Evolutionary conservation across 2,113 vertebrate genomes (phyloP).

Genomic region (Callithrix jacchus): DNA sequence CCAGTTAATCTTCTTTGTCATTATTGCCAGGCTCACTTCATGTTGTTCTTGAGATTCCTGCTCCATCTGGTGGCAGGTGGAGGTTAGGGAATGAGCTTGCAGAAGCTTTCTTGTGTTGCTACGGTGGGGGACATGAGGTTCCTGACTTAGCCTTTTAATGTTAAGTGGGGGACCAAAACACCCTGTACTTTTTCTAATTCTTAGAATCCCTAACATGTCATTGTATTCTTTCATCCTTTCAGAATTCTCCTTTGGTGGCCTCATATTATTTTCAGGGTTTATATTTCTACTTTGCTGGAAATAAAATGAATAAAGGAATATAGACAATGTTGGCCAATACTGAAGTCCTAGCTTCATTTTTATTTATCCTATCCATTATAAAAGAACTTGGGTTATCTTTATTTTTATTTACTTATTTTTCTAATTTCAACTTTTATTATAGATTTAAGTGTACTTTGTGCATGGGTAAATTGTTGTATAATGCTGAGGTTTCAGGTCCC

Average conservation of each 20-base stretch:
- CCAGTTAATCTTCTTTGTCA: neutral
- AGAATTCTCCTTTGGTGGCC: neutral
- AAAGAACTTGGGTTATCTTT: neutral
- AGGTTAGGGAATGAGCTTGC: neutral
- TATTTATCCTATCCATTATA: neutral
- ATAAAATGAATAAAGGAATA: neutral
- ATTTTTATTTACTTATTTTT: neutral
- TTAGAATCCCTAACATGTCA: neutral
- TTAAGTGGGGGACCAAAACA: neutral
- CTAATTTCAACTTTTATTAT: too few species aligned
- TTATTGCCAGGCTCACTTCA: neutral
- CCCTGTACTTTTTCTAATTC: neutral
- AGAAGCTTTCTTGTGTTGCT: neutral
- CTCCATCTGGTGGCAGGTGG: neutral
- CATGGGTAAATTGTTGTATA: too few species aligned
- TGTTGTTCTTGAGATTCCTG: neutral
- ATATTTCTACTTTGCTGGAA: neutral
- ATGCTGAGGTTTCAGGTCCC: too few species aligned
- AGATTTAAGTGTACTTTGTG: too few species aligned
- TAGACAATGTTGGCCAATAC: neutral
- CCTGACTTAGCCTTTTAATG: neutral
- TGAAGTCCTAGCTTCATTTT: neutral
- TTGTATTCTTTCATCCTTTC: neutral
- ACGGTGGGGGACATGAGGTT: neutral
- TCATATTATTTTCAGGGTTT: neutral